phyloP scores from a whole-genome alignment of 2,113 vertebrate species.

The Aphyosemion australe region DNA sequence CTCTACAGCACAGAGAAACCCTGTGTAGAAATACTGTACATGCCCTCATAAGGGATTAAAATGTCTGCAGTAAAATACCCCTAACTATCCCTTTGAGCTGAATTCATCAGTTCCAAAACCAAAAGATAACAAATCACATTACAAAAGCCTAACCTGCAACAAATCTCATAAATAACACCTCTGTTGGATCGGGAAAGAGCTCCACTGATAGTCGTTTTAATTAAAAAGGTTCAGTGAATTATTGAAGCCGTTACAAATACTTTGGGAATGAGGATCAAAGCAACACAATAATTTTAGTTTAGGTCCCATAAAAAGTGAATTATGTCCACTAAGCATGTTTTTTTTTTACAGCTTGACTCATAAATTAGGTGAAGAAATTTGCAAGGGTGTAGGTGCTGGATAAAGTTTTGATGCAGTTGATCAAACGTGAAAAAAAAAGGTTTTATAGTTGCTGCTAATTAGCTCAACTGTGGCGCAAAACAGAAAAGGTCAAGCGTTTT shows the following conservation, averaged over 20 bases:
- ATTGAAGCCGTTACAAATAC: neutral
- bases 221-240: conserved; percentile 12
- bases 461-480: too few relatives aligned
- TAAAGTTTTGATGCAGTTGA: neutral
- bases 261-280: conserved; percentile 11
- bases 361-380: conserved; percentile 11
- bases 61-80: conserved; percentile 3
- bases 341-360: neutral
- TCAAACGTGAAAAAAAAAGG: too few relatives aligned
- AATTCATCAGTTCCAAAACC: conserved; percentile 15
- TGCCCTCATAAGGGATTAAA: conserved; percentile 15
- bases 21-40: neutral
- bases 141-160: conserved; percentile 4
- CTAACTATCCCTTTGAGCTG: conserved; percentile 19
- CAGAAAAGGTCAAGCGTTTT: too few relatives aligned
- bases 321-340: neutral
- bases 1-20: neutral
- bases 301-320: conserved; percentile 6
- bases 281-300: conserved; percentile 15
- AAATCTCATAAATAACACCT: conserved; percentile 25
- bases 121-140: conserved; percentile 26
- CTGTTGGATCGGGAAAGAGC: neutral
- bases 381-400: neutral
- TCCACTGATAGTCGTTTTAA: conserved; percentile 12
- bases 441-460: too few relatives aligned